Base-by-base conservation (phyloP, 2,888 invertebrate species). In the Erebia palarica region DNA sequence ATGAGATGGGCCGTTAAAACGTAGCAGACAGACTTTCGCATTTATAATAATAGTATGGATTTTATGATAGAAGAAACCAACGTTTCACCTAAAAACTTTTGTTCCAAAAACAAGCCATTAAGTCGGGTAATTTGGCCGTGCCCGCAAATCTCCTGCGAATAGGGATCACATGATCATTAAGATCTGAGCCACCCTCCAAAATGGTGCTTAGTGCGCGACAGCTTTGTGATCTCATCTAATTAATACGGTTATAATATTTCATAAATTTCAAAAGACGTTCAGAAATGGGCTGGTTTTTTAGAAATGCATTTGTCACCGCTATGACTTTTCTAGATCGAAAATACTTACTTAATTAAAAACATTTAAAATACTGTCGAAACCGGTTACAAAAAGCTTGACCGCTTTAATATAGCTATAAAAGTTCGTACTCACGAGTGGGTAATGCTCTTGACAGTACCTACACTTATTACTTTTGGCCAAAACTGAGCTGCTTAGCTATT, bases 181-280 rank as follows among this genome's bases (percentile, higher is more conserved):
- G 85, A 84, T 81, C 83, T 82, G 79, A 78, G 81, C 78, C 79
- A 79, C 80, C 78, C 81, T 83, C 81, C 47, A 80, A 84, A 80
- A 80, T 81, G 80, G 73, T 80, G 86, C 87, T 87, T 86, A 87
- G 79, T 79, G 75, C 69, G 81, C 82, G 80, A 79, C 79, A 84
- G 86, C 84, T 87, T 88, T 88, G 86, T 89, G 86, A 87, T 86
- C 84, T 84, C 78, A 68, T 78, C 75, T 89, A 88, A 89, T 89
- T 87, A 90, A 89, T 88, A 86, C 84, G 85, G 85, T 86, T 88
- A 87, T 63, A 61, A 89, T 88, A 86, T 88, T 86, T 89, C 87
- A 88, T 87, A 86, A 82, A 88, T 85, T 86, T 78, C 80, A 81
- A 80, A 81, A 85, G 86, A 86, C 85, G 86, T 84, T 83, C 84